Percentiles rank a stretch among this genome's conserved stretches.
Conservation (phyloP, 2,888 invertebrate species). For the Alcis repandata region DNA sequence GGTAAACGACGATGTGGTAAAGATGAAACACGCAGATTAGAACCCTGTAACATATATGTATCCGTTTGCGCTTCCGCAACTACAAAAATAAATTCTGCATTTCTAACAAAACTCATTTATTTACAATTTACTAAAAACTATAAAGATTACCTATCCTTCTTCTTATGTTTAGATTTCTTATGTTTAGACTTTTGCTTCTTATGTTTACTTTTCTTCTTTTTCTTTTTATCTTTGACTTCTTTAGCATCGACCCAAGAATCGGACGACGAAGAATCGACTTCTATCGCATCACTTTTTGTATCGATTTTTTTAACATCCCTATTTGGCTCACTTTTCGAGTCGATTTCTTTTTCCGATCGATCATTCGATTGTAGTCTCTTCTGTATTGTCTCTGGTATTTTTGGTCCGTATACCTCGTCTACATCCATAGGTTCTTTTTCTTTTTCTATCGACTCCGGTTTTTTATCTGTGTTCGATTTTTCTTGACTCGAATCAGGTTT, state of each 20-base stretch:
- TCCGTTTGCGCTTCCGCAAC: no score
- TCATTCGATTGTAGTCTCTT: conserved; percentile 58
- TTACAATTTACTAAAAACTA: conserved; percentile 20
- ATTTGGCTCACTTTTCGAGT: conserved; percentile 13
- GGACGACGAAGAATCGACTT: conserved; percentile 68
- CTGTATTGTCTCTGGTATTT: conserved; percentile 82
- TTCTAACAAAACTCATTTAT: conserved; percentile 1
- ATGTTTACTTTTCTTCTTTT: conserved; percentile 77
- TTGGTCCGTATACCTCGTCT: conserved; percentile 85
- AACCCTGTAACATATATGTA: no score
- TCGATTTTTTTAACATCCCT: conserved; percentile 48
- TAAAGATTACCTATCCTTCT: conserved; percentile 65
- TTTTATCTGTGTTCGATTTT: conserved; percentile 27
- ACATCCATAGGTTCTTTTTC: conserved; percentile 32
- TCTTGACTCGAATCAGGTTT: conserved; percentile 43
- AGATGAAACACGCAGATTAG: no score
- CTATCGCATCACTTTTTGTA: conserved; percentile 44
- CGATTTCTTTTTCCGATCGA: conserved; percentile 50
- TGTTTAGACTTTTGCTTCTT: conserved; percentile 75
- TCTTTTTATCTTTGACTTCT: conserved; percentile 72
- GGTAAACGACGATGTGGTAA: no score
- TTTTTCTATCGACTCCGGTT: conserved; percentile 8
- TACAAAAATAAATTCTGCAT: not conserved
- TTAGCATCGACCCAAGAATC: conserved; percentile 85
- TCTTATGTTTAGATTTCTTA: conserved; percentile 78